Percentiles rank a stretch among this genome's conserved stretches.
phyloP scores from a whole-genome alignment of 2,888 invertebrate species.

The Hermodice carunculata region DNA sequence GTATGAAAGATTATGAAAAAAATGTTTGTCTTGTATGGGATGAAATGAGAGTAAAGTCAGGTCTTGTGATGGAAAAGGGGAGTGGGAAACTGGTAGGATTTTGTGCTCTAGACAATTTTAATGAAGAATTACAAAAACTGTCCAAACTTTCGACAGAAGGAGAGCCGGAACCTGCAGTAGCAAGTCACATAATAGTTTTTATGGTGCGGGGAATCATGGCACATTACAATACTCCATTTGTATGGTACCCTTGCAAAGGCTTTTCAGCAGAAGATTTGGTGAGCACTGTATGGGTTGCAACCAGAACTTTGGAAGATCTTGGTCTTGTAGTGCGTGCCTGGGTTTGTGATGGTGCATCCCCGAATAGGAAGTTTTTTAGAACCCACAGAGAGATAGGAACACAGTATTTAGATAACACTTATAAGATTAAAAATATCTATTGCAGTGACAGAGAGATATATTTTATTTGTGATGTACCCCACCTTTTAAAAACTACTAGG shows the following conservation, averaged over 20 bases:
- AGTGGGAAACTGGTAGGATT: slow-evolving; percentile 13
- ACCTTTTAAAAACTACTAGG: slow-evolving; percentile 1
- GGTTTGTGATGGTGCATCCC: slow-evolving; percentile 13
- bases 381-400: neutral
- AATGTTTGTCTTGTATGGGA: slow-evolving; percentile 8
- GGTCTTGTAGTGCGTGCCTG: neutral
- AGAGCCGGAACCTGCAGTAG: neutral
- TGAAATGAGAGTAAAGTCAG: slow-evolving; percentile 10
- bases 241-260: neutral
- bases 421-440: slow-evolving; percentile 3
- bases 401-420: neutral
- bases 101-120: neutral
- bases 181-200: slow-evolving; percentile 3
- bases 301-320: neutral
- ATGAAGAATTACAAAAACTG: slow-evolving; percentile 2
- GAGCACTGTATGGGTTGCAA: neutral
- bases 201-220: slow-evolving; percentile 12
- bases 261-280: neutral
- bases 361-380: slow-evolving; percentile 9
- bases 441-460: neutral
- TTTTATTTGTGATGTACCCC: slow-evolving; percentile 12
- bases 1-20: neutral
- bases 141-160: too few relatives aligned
- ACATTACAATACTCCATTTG: neutral
- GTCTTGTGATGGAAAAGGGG: neutral